Base-by-base conservation (phyloP, 2,113 vertebrate genomes). In the Coptodon bakossiorum region DNA sequence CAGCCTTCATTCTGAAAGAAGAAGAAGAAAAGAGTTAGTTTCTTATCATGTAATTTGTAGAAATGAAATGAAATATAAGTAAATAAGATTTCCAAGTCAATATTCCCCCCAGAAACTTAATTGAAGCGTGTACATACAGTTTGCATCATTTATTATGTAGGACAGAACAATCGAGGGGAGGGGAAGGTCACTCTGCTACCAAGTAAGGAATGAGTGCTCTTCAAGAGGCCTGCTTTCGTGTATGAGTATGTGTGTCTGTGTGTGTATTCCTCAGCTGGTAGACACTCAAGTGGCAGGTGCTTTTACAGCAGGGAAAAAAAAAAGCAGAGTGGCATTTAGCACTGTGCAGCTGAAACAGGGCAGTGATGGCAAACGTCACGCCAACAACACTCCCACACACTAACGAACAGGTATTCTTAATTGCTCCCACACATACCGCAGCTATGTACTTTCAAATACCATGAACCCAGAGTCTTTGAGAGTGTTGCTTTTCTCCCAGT, bases 221-320 rank as follows among this genome's bases (percentile, higher is more conserved):
- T 92, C 85, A 78, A 87, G 71, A 45, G 17, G 80, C 76, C 83
- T 89, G 84, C 53, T 38, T 89, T 52, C 31, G 31, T 82, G 83
- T 79, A 80, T 81, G 88, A 84, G 61, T 82, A 78, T 81, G 71
- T 91, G 86, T 61, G 84, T 82, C 52, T 79, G 63, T 91, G 86
- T 81, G 86, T 88, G 56, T 92, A 3, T 85, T 73, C 31, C 34
- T 94, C 90, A 79, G 82, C 88, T 90, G 43, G 66, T 85, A 91
- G 88, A 92, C 92, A 88, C 91, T 92, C 82, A 90, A 92, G 90
- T 91, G 94, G 94, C 96, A 96, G 95, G 93, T 95, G 95, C 93
- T 95, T 90, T 91, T 91, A 91, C 83, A 40, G 85, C 88, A 84
- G 84, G 90, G 89, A n/a, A 92, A 94, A 95, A 94, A 14, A 61